These are phyloP conservation scores for Esox niger DNA, from an alignment of 2,113 vertebrate genomes.

Conservation along the genomic window DNA sequence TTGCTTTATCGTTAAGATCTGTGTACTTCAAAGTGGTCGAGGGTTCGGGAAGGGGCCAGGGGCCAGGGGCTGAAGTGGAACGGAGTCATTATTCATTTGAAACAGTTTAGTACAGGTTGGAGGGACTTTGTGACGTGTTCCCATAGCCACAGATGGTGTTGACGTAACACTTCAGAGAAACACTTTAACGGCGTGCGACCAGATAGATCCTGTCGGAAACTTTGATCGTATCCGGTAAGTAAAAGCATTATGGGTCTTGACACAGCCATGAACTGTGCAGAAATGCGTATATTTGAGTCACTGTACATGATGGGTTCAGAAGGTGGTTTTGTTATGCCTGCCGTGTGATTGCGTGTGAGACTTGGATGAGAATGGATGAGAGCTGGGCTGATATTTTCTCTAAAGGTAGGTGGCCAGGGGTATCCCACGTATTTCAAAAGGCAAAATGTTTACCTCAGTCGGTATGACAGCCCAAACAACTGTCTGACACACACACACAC, in stretches of 20 bases:
- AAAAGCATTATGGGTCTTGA: not conserved
- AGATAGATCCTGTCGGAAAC: not conserved
- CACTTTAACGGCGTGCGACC: not conserved
- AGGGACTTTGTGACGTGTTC: not conserved
- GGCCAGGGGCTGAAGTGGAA: not conserved
- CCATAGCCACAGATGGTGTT: not conserved
- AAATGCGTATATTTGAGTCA: not conserved
- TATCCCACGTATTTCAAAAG: no score
- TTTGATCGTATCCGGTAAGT: not conserved
- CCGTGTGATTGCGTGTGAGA: not conserved
- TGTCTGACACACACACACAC: no score
- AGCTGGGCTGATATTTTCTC: not conserved
- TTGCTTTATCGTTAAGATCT: no score
- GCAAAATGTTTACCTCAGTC: not conserved
- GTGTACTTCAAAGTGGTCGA: not conserved
- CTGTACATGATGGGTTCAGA: not conserved
- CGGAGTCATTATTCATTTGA: not conserved
- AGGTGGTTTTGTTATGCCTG: constrained; percentile 3
- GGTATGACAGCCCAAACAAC: not conserved
- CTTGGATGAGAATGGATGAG: no score
- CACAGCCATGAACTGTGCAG: not conserved
- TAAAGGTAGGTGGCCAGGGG: no score
- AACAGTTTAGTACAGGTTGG: not conserved
- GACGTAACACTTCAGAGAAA: not conserved
- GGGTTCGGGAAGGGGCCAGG: not conserved